Conservation (phyloP, 2,797 vertebrate genomes). For the Mionectes olivaceus region DNA sequence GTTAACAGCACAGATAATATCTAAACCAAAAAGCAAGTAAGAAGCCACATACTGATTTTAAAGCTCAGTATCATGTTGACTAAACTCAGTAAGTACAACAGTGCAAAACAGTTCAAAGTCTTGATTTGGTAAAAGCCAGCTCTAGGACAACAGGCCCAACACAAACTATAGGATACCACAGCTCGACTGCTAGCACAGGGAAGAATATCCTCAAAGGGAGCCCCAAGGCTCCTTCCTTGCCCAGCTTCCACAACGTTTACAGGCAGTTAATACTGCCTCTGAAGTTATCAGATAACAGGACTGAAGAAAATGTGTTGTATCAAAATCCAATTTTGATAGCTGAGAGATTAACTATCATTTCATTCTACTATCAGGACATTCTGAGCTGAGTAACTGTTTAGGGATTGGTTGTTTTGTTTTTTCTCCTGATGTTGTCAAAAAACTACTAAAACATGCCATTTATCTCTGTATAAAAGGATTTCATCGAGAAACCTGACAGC, state of each 20-base stretch:
- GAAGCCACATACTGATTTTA: not conserved
- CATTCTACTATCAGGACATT: not conserved
- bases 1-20: not conserved
- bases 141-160: not conserved
- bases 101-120: not conserved
- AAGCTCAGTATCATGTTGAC: not conserved
- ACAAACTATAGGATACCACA: not conserved
- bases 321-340: not conserved
- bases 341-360: not conserved
- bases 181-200: not conserved
- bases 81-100: not conserved
- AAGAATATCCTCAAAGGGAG: not conserved
- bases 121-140: not conserved
- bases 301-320: not conserved
- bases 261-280: not conserved
- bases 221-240: not conserved
- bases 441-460: not conserved
- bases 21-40: not conserved
- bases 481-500: slow-evolving; percentile 72
- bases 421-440: not conserved
- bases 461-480: slow-evolving; percentile 39
- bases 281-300: not conserved
- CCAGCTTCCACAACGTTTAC: not conserved
- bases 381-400: not conserved
- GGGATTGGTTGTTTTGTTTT: not conserved